These are phyloP conservation scores for Scomberomorus guttatus DNA, from an alignment of 2,797 vertebrate genomes.

Conservation along the genomic window DNA sequence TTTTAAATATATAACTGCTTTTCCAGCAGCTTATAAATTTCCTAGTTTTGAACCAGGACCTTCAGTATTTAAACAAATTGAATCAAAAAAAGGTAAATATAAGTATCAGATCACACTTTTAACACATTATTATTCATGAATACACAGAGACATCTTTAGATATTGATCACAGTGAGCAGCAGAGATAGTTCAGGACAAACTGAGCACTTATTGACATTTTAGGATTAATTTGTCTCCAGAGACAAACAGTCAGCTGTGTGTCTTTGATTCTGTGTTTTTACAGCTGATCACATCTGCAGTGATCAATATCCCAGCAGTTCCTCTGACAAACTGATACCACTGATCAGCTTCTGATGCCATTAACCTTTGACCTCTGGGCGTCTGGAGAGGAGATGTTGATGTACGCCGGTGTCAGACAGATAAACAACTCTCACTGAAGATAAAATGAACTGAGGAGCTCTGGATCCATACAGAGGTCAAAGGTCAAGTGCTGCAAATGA, in stretches of 20 bases:
- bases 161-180: conserved; percentile 3
- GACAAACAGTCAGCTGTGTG: not conserved
- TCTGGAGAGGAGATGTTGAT: not conserved
- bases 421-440: too few species aligned
- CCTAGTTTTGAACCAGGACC: too few species aligned
- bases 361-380: conserved; percentile 30
- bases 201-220: not conserved
- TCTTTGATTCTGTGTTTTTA: conserved; percentile 1
- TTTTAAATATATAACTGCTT: too few species aligned
- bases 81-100: too few species aligned
- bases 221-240: not conserved
- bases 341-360: conserved; percentile 34
- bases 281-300: conserved; percentile 2
- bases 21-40: too few species aligned
- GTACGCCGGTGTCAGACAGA: not conserved
- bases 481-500: conserved; percentile 41
- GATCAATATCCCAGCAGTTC: conserved; percentile 21
- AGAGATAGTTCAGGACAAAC: conserved; percentile 8
- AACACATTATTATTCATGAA: too few species aligned
- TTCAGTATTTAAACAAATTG: too few species aligned
- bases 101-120: too few species aligned
- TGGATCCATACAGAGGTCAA: conserved; percentile 39
- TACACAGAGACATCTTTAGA: not conserved
- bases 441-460: conserved; percentile 17
- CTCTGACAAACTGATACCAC: conserved; percentile 31